Evolutionary conservation across 2,888 invertebrate genomes (phyloP), one percentile per base, ranked within the genome.

Genomic region (Spisula solida): DNA sequence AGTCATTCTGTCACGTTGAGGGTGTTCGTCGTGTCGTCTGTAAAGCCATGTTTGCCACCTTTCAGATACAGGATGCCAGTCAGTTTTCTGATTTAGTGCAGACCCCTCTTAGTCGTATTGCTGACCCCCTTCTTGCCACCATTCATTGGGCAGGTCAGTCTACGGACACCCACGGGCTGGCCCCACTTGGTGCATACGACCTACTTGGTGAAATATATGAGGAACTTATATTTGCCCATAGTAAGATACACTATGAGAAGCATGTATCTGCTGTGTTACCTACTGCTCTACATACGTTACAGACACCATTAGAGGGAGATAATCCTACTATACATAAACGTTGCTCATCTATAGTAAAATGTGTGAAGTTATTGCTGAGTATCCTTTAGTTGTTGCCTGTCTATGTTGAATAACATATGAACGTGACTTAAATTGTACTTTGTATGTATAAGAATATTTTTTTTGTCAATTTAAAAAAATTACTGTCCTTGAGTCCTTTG

Each of bases 1-100:
- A 96, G 60, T 93, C 96, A 0, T 95, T 97, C 85, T 97, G 96
- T 88, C 93, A 94, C 0, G 94, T 96, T 20, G 94, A 95, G 12
- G 94, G 94, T 0, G 90, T 96, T 6, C 55, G 93, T 29, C 79
- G 90, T 41, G 88, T 88, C 1, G 90, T 94, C 2, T 93, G 93
- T 89, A 93, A 91, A 81, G 89, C 91, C 81, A 88, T 94, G 47
- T 80, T 93, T 66, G 92, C 92, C 0, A 92, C 93, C n/a, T 91
- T 92, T 47, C 90, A 92, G 4, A 87, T 94, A 5, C 92, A 92
- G 56, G 92, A 93, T 31, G 88, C 89, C 25, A 88, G 82, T 20
- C 90, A 90, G 78, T 91, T 93, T 56, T 66, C 87, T 0, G 86
- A 86, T 2, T 85, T 93, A 31, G 85, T 88, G 18, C 91, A 88